Evolutionary conservation across 1,140 invertebrate genomes (phyloP).

Genomic region (Brachionus sp.): DNA sequence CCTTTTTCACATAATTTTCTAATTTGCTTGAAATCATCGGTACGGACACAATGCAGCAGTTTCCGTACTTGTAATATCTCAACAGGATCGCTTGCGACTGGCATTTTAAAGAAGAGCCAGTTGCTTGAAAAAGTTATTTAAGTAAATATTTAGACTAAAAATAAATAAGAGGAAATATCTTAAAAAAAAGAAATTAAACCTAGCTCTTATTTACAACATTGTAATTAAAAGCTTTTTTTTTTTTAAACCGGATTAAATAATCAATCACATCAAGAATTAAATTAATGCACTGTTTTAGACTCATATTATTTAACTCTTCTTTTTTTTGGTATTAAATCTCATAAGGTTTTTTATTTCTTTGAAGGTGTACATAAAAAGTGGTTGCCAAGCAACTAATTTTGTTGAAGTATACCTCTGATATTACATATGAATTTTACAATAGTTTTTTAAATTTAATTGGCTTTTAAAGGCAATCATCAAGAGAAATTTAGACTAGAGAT

Average conservation of each 20-base stretch:
- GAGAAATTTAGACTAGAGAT: conserved; percentile 13
- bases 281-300: neutral
- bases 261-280: neutral
- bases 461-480: conserved; percentile 6
- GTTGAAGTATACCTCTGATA: conserved; percentile 18
- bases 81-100: conserved; percentile 40
- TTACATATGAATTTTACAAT: conserved; percentile 35
- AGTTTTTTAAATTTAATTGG: conserved; percentile 5
- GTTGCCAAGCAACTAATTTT: conserved; percentile 33
- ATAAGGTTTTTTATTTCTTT: conserved; percentile 10
- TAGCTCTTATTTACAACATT: neutral
- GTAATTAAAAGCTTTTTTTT: neutral
- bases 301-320: conserved; percentile 10
- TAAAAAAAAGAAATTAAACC: neutral
- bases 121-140: neutral
- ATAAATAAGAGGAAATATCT: neutral
- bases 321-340: conserved; percentile 21
- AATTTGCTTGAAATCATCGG: conserved; percentile 55
- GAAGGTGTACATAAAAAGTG: conserved; percentile 24
- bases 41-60: conserved; percentile 57
- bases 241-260: neutral
- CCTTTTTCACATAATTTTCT: conserved; percentile 56
- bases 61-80: conserved; percentile 57
- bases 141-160: neutral
- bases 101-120: conserved; percentile 37